phyloP scores from a whole-genome alignment of 2,888 invertebrate genomes.

The Agrotis clavis region DNA sequence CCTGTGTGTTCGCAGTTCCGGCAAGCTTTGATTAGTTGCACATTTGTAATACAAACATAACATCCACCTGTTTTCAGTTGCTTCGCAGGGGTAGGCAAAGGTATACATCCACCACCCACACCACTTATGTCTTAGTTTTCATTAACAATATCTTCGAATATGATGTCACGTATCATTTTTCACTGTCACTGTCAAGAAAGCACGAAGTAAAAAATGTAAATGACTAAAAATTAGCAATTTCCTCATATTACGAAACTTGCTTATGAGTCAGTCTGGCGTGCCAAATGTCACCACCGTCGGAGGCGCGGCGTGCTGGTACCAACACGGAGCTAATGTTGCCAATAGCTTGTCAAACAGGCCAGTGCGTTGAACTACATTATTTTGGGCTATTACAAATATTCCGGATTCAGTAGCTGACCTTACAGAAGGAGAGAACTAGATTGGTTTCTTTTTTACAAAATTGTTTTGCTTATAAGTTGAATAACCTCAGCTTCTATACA shows the following conservation, averaged over 20 bases:
- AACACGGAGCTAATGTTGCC: conserved; percentile 41
- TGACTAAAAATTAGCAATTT: conserved; percentile 33
- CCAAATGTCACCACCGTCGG: conserved; percentile 37
- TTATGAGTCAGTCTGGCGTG: conserved; percentile 30
- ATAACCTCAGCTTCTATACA: neutral
- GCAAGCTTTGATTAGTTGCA: neutral
- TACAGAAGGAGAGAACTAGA: neutral
- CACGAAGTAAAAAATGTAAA: conserved; percentile 17
- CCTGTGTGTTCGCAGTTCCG: neutral
- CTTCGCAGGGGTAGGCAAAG: neutral
- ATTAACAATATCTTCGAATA: neutral
- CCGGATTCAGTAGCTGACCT: conserved; percentile 25
- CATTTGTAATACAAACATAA: neutral
- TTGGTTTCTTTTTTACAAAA: conserved; percentile 10
- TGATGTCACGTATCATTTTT: neutral
- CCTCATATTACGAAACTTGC: conserved; percentile 17
- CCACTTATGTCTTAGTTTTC: too few relatives aligned
- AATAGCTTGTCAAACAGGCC: conserved; percentile 43
- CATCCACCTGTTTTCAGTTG: neutral
- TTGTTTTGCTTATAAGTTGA: conserved; percentile 7
- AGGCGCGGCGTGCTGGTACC: conserved; percentile 9
- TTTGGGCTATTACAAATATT: conserved; percentile 4
- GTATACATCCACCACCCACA: neutral
- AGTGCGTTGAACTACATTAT: conserved; percentile 39
- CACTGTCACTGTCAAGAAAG: neutral